These are phyloP conservation scores for Speoplatyrhinus poulsoni DNA, from an alignment of 2,113 vertebrate genomes.

Conservation along the genomic window DNA sequence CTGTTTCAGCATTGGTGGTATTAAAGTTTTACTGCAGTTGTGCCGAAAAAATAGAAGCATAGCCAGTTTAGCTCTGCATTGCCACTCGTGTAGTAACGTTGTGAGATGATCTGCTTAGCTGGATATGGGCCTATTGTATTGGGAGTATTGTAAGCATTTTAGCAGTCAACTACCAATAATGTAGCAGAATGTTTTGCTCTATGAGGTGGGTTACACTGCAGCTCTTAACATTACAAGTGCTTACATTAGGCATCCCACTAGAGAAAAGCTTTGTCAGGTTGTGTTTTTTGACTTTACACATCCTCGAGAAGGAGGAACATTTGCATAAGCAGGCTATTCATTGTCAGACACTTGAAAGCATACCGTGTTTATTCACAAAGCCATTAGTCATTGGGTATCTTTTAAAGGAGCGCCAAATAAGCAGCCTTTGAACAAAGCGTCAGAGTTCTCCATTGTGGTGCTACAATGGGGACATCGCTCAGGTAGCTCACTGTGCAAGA, in stretches of 20 bases:
- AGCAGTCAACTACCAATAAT: constrained; percentile 28
- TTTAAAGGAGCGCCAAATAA: constrained; percentile 51
- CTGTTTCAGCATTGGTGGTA: not conserved
- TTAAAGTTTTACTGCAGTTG: not conserved
- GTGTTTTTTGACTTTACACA: constrained; percentile 30
- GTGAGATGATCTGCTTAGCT: not conserved
- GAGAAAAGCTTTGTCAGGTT: constrained; percentile 52
- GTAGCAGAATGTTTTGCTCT: constrained; percentile 37
- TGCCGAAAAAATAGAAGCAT: not conserved
- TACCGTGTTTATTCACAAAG: constrained; percentile 61
- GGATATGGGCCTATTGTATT: not conserved
- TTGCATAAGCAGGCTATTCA: constrained; percentile 64
- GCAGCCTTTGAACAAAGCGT: constrained; percentile 41
- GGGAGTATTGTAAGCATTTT: constrained; percentile 16
- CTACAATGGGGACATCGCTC: constrained; percentile 9
- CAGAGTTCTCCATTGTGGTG: constrained; percentile 31
- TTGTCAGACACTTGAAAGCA: constrained; percentile 63
- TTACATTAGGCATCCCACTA: constrained; percentile 25
- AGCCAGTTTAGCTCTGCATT: not conserved
- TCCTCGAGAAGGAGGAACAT: constrained; percentile 47
- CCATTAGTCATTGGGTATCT: constrained; percentile 51
- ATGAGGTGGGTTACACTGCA: constrained; percentile 57
- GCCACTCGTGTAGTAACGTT: not conserved
- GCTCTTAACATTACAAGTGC: constrained; percentile 6
- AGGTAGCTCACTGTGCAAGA: constrained; percentile 34